Conservation (phyloP, 1,140 invertebrate genomes). For the Brachionus rotundiformis region DNA sequence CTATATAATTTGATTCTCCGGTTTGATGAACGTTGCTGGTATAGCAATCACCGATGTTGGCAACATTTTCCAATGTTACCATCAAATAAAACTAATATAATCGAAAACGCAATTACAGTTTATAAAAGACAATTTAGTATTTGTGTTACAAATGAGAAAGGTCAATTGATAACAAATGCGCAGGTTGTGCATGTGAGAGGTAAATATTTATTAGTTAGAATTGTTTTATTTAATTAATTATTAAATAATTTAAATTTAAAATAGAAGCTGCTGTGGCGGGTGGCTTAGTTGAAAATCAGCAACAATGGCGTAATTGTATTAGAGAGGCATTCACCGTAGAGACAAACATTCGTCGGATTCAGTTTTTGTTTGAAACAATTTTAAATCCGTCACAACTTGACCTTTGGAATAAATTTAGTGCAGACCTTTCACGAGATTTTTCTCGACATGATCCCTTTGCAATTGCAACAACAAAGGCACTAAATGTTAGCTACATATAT, state of each 20-base stretch:
- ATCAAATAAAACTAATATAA: no score
- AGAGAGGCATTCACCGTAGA: not conserved
- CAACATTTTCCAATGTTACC: no score
- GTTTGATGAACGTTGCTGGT: no score
- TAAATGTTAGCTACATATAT: not conserved
- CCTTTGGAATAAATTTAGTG: not conserved
- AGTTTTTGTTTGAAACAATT: not conserved
- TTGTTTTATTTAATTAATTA: not conserved
- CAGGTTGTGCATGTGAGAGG: slow-evolving; percentile 45
- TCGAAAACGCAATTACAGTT: slow-evolving; percentile 52
- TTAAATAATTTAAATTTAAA: not conserved
- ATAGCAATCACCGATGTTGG: no score
- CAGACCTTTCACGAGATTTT: not conserved
- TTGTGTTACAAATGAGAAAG: not conserved
- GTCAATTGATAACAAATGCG: slow-evolving; percentile 16
- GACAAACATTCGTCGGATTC: not conserved
- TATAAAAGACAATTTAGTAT: slow-evolving; percentile 45
- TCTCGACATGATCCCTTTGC: not conserved
- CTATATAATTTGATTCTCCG: no score
- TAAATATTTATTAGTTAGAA: no score
- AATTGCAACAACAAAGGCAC: not conserved
- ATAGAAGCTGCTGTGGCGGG: not conserved
- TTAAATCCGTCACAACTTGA: not conserved
- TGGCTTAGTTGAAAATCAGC: not conserved
- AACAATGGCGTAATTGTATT: not conserved